Base-by-base conservation (phyloP, 1,140 invertebrate species). In the Lepidurus apus region DNA sequence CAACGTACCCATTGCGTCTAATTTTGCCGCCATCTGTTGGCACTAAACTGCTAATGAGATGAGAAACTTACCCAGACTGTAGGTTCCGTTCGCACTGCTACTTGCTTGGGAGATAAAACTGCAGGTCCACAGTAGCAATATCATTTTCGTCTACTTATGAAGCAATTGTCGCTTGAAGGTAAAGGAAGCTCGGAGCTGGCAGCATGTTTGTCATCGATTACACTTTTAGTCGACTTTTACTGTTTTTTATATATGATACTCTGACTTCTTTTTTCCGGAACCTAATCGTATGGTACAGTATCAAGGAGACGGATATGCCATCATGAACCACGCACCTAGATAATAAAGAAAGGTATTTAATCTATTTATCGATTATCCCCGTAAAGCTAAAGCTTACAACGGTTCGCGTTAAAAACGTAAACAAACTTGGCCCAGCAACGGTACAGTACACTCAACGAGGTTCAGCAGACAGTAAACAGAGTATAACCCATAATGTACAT, bases 31-130 rank as follows among this genome's bases (percentile, higher is more conserved):
- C 53, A 65, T 65, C 53, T 65, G 13, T 21, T 4, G 53, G 53
- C 21, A 8, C 53, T 65, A 65, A 13, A 65, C 21, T n/a, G 53
- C 21, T 21, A 65, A 65, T 21, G 53, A 65, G 53, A 65, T 1
- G 53, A n/a, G 53, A 65, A n/a, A 21, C 53, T 65, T 65, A 65
- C 53, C 53, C 53, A 65, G 13, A 8, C 53, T 65, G n/a, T 65
- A 65, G 53, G 4, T 65, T 21, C 53, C 53, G 53, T 13, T 65
- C 8, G 21, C 53, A 65, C 53, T 65, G 53, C 17, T 65, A 65
- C 53, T 65, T n/a, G 53, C 53, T 65, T 9, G 53, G 53, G 9
- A 65, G 53, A 65, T 9, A 65, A 65, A 65, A 17, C 53, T 65
- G 53, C 53, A 65, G 6, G 53, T 21, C 53, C 53, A 65, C 4